phyloP scores from a whole-genome alignment of 2,113 vertebrate genomes.

The Excalfactoria chinensis region DNA sequence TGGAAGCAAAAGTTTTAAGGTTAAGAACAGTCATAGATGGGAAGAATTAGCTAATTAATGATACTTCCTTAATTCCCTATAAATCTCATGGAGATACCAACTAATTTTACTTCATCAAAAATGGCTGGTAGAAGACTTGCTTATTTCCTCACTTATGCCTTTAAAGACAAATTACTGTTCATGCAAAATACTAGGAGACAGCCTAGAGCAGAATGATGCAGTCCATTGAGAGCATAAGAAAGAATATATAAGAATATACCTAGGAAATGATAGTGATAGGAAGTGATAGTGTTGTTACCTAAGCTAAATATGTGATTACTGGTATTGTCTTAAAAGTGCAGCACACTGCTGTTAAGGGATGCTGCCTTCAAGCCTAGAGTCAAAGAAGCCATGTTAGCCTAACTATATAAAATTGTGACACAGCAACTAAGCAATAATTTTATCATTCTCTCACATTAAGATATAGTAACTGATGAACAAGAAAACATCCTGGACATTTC shows the following conservation, averaged over 20 bases:
- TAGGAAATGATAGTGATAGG: background rate
- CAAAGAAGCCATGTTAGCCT: background rate
- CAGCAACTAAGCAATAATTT: background rate
- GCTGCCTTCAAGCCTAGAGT: background rate
- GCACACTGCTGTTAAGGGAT: background rate
- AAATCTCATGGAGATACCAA: background rate
- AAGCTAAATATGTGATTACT: background rate
- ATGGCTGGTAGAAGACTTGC: background rate
- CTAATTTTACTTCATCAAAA: conserved; percentile 10
- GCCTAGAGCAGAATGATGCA: background rate
- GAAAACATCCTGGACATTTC: background rate
- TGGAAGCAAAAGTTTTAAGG: background rate
- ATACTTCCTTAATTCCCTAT: conserved; percentile 16
- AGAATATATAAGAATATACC: background rate
- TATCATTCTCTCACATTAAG: background rate
- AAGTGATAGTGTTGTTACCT: background rate
- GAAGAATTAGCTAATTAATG: conserved; percentile 50
- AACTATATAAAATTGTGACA: background rate
- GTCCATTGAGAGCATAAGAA: background rate
- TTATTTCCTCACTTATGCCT: background rate
- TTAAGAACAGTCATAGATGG: conserved; percentile 43
- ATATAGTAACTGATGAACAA: background rate
- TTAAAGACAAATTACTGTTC: conserved; percentile 13
- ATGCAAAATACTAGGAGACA: background rate
- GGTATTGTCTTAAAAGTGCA: background rate